phyloP scores from a whole-genome alignment of 1,140 invertebrate species.

The Stenopsyche tienmushanensis region DNA sequence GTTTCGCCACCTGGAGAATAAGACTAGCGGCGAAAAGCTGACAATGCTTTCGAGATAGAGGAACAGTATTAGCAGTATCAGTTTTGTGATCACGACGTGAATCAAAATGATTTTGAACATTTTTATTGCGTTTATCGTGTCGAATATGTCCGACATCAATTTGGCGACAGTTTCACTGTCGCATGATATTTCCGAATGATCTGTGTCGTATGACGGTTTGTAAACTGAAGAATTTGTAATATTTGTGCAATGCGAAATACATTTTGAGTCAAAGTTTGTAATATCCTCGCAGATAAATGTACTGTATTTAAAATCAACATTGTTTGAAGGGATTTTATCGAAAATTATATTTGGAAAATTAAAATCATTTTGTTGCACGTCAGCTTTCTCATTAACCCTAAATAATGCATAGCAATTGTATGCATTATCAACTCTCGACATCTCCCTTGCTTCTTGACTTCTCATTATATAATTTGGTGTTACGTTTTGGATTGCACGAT shows the following conservation, averaged over 20 bases:
- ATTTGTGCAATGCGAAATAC: background rate
- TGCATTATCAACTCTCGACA: slow-evolving; percentile 29
- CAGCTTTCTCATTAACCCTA: slow-evolving; percentile 31
- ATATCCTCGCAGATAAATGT: background rate
- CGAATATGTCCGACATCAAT: slow-evolving; percentile 41
- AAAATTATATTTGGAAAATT: slow-evolving; percentile 28
- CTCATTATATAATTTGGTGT: too few species aligned
- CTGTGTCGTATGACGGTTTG: too few species aligned
- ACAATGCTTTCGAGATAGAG: slow-evolving; percentile 50
- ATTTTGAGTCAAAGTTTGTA: too few species aligned
- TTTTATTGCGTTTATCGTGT: slow-evolving; percentile 45
- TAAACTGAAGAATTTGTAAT: background rate
- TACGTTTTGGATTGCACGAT: too few species aligned
- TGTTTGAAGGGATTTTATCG: background rate
- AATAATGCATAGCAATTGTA: slow-evolving; percentile 31
- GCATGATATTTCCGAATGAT: too few species aligned
- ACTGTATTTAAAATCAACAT: background rate
- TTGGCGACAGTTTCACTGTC: slow-evolving; percentile 9
- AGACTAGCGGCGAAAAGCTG: slow-evolving; percentile 55
- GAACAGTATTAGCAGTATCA: slow-evolving; percentile 53
- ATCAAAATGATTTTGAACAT: slow-evolving; percentile 51
- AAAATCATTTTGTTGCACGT: slow-evolving; percentile 18
- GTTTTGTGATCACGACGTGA: slow-evolving; percentile 48
- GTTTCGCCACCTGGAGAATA: slow-evolving; percentile 68
- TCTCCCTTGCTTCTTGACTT: slow-evolving; percentile 19